These are phyloP conservation scores for Mesocentrotus franciscanus DNA, from an alignment of 53 echinoderm and acorn worm genomes.

Conservation along the genomic window DNA sequence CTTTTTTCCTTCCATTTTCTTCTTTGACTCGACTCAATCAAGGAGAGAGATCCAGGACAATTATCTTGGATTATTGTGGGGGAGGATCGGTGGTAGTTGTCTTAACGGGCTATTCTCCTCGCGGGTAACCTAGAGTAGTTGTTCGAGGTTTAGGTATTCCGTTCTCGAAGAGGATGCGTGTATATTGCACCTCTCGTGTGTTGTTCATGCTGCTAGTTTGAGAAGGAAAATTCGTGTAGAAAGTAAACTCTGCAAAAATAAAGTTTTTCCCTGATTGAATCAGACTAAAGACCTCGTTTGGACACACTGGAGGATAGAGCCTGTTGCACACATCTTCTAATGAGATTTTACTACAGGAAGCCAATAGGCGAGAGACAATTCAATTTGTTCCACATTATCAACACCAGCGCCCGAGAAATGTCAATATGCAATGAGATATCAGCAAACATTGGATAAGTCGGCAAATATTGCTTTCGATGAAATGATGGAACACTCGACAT, in stretches of 20 bases:
- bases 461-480: not conserved
- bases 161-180: too few relatives aligned
- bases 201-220: not conserved
- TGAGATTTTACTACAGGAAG: not conserved
- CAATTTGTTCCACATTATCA: not conserved
- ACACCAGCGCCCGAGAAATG: slow-evolving; percentile 3
- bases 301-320: not conserved
- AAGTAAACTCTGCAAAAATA: not conserved
- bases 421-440: slow-evolving; percentile 31
- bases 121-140: too few relatives aligned
- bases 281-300: too few relatives aligned
- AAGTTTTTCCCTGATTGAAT: too few relatives aligned
- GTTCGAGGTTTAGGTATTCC: too few relatives aligned
- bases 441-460: slow-evolving; percentile 24
- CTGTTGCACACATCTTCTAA: not conserved
- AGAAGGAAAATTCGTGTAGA: not conserved
- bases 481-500: slow-evolving; percentile 6
- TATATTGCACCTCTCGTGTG: not conserved
- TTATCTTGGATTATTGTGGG: too few relatives aligned
- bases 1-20: too few relatives aligned
- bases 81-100: too few relatives aligned
- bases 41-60: too few relatives aligned
- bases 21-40: too few relatives aligned
- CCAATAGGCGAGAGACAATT: not conserved
- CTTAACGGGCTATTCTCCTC: too few relatives aligned